These are phyloP conservation scores for Papilio xuthus DNA, from an alignment of 1,140 invertebrate species.

Conservation along the genomic window DNA sequence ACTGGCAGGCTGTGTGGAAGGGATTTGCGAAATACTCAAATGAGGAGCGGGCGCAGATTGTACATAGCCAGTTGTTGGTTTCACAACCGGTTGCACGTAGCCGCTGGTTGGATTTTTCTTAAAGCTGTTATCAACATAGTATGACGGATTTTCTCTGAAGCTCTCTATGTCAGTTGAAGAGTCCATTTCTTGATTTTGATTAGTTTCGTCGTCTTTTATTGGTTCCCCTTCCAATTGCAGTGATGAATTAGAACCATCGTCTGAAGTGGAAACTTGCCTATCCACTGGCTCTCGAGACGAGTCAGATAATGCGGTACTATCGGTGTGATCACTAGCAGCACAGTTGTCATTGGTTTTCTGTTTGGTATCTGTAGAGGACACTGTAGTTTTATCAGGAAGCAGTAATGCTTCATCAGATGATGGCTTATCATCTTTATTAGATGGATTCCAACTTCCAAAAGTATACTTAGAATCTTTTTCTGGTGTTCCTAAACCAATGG, in stretches of 20 bases:
- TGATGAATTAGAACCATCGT: slow-evolving; percentile 71
- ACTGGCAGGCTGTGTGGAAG: slow-evolving; percentile 55
- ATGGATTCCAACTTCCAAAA: slow-evolving; percentile 68
- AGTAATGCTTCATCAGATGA: slow-evolving; percentile 74
- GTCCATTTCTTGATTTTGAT: slow-evolving; percentile 55
- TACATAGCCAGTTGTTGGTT: slow-evolving; percentile 59
- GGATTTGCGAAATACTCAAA: slow-evolving; percentile 48
- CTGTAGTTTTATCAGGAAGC: slow-evolving; percentile 64
- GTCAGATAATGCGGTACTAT: slow-evolving; percentile 74
- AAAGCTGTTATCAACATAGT: slow-evolving; percentile 61
- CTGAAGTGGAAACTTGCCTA: slow-evolving; percentile 67
- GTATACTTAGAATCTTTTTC: slow-evolving; percentile 74
- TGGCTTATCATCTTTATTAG: slow-evolving; percentile 73
- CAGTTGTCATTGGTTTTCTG: slow-evolving; percentile 66
- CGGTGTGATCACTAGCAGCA: slow-evolving; percentile 73
- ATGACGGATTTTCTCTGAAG: slow-evolving; percentile 57
- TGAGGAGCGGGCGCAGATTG: slow-evolving; percentile 59
- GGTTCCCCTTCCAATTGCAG: slow-evolving; percentile 65
- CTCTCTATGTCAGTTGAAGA: slow-evolving; percentile 55
- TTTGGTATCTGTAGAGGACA: slow-evolving; percentile 63
- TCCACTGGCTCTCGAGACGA: slow-evolving; percentile 63
- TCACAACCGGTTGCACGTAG: slow-evolving; percentile 66
- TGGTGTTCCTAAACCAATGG: slow-evolving; percentile 67
- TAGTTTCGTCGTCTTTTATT: slow-evolving; percentile 52
- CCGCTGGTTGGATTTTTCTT: slow-evolving; percentile 67